These are phyloP conservation scores for Chelonus formosanus DNA, from an alignment of 2,888 invertebrate species.

Conservation along the genomic window DNA sequence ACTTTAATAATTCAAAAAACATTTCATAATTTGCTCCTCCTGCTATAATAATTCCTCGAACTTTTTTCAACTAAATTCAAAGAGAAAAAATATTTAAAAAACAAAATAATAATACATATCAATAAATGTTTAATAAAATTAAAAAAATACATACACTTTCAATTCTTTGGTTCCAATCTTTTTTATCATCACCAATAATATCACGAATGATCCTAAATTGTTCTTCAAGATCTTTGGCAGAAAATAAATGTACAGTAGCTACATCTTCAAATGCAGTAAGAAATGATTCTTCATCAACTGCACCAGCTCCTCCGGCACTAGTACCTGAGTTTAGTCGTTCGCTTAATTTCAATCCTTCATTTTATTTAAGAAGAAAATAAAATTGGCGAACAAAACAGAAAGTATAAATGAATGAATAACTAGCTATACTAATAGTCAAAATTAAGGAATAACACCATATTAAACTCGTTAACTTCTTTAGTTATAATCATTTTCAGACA, in stretches of 20 bases:
- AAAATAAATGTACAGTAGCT: slow-evolving; percentile 84
- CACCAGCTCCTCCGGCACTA: slow-evolving; percentile 74
- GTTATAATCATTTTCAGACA: no score
- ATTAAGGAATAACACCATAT: background rate
- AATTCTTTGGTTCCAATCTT: slow-evolving; percentile 95
- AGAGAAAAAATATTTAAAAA: slow-evolving; percentile 8
- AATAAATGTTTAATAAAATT: slow-evolving; percentile 1
- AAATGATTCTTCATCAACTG: slow-evolving; percentile 89
- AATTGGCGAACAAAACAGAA: slow-evolving; percentile 3
- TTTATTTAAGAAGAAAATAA: slow-evolving; percentile 4
- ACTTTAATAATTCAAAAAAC: slow-evolving; percentile 80
- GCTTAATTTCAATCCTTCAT: slow-evolving; percentile 14
- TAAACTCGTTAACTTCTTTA: no score
- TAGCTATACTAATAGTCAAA: slow-evolving; percentile 1
- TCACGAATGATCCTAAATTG: slow-evolving; percentile 78
- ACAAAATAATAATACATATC: slow-evolving; percentile 6
- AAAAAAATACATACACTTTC: slow-evolving; percentile 76
- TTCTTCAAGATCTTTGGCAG: slow-evolving; percentile 84
- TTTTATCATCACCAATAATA: slow-evolving; percentile 79
- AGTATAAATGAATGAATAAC: slow-evolving; percentile 2
- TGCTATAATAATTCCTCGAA: slow-evolving; percentile 83
- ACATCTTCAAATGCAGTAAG: slow-evolving; percentile 85
- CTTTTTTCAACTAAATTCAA: slow-evolving; percentile 77
- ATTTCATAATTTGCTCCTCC: slow-evolving; percentile 78
- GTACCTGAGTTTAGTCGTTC: slow-evolving; percentile 42